Base-by-base conservation (phyloP, 2,113 vertebrate species). In the Lepus americanus region DNA sequence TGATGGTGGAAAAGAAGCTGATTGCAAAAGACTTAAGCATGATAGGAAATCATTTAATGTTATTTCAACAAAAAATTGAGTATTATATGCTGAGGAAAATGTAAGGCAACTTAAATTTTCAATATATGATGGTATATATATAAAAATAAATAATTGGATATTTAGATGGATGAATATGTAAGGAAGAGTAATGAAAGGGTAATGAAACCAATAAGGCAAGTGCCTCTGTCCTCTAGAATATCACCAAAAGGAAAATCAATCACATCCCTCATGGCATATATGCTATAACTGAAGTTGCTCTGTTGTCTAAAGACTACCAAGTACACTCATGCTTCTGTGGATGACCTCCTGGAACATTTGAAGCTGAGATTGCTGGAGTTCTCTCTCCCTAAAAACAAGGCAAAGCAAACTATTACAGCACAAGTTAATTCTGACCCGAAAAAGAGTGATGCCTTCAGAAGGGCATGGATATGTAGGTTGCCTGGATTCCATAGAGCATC, bases 11-110 rank as follows among this genome's bases (percentile, higher is more conserved):
- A 82, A 85, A 89, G 36, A 94, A 90, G 36, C 16, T 53, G 36
- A 84, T 70, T 67, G 10, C 29, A 86, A 93, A 95, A 89, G 55
- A 95, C 92, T 78, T 95, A 89, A 74, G 25, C 16, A 86, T 90
- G 53, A 74, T 36, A 76, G 59, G 73, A 92, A 92, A 86, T 20
- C 17, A 89, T 49, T 95, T 96, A 81, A 39, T 90, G 33, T 63
- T 49, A 90, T 33, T 94, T 89, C 82, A 96, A 79, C 39, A 82
- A 82, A 63, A 76, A 59, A 53, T 51, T 74, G 4, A 73, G 6
- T 81, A 20, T 89, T 91, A 36, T 74, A 33, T 84, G 20, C 59
- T 55, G 63, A 44, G 44, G 44, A 44, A 44, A 44, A 69, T 22
- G 66, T 69, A 66, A 53, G 29, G 44, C 25, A 83, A 95, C 8